Evolutionary conservation across 1,140 invertebrate species (phyloP).

Genomic region (Protaetia brevitarsis): DNA sequence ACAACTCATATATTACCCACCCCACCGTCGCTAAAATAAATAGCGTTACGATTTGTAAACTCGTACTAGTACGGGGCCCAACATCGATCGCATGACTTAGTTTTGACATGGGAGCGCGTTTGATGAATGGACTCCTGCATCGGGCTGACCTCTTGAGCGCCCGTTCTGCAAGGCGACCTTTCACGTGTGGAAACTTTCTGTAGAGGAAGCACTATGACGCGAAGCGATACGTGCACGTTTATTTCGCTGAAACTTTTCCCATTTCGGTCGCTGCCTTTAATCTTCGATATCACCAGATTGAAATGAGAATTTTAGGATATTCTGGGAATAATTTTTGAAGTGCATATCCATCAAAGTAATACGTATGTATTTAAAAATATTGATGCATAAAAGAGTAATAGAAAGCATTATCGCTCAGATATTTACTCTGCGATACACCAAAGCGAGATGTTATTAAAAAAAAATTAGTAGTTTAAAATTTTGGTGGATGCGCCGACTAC

Average conservation of each 20-base stretch:
- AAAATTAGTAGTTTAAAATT: too few relatives aligned
- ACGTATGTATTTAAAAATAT: too few relatives aligned
- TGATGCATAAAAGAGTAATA: too few relatives aligned
- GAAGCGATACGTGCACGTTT: neutral
- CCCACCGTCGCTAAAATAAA: neutral
- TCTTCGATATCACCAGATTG: too few relatives aligned
- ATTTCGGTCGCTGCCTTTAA: too few relatives aligned
- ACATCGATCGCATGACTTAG: conserved; percentile 11
- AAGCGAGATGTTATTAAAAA: too few relatives aligned
- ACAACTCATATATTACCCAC: neutral
- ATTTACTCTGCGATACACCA: too few relatives aligned
- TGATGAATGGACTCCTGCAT: conserved; percentile 5
- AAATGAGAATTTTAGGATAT: too few relatives aligned
- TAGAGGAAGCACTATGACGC: neutral
- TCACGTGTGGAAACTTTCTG: neutral
- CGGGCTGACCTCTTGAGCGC: neutral
- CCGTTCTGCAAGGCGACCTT: neutral
- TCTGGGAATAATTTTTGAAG: too few relatives aligned
- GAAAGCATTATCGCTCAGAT: too few relatives aligned
- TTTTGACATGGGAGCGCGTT: neutral
- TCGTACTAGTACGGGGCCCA: neutral
- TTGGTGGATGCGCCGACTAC: too few relatives aligned
- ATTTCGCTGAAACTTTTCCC: neutral
- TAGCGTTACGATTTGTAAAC: neutral
- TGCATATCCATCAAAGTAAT: too few relatives aligned